Evolutionary conservation across 2,888 invertebrate genomes (phyloP).

Genomic region (Spicauda simplicius): DNA sequence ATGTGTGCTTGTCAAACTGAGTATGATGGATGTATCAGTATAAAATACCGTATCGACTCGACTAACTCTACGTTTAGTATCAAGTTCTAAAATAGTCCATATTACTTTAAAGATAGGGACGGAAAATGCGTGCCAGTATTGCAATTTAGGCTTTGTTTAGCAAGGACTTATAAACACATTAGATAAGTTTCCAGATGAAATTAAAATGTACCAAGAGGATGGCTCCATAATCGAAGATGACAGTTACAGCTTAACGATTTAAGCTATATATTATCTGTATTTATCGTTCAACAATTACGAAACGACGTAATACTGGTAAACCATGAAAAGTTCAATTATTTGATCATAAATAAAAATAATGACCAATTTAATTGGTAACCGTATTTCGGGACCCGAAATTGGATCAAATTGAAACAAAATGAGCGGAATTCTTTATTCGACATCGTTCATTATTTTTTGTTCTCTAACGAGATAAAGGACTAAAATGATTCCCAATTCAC

Average conservation of each 20-base stretch:
- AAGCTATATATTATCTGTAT: background rate
- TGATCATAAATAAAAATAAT: slow-evolving; percentile 37
- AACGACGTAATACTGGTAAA: slow-evolving; percentile 11
- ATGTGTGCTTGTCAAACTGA: slow-evolving; percentile 44
- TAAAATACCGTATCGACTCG: slow-evolving; percentile 32
- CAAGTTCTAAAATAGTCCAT: slow-evolving; percentile 12
- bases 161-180: slow-evolving; percentile 13
- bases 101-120: slow-evolving; percentile 3
- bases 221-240: background rate
- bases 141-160: slow-evolving; percentile 10
- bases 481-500: slow-evolving; percentile 29
- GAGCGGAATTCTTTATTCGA: slow-evolving; percentile 25
- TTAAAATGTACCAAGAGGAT: slow-evolving; percentile 14
- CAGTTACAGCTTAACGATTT: background rate
- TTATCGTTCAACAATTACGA: slow-evolving; percentile 26
- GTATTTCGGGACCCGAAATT: slow-evolving; percentile 29
- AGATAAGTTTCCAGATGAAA: slow-evolving; percentile 22
- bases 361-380: slow-evolving; percentile 35
- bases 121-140: background rate
- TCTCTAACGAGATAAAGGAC: slow-evolving; percentile 27
- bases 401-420: slow-evolving; percentile 33
- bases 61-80: slow-evolving; percentile 20
- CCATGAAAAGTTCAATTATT: slow-evolving; percentile 36
- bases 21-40: slow-evolving; percentile 43
- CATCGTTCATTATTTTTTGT: slow-evolving; percentile 33